Conservation (phyloP, 2,888 invertebrate species). For the Nephrotoma guestfalica region DNA sequence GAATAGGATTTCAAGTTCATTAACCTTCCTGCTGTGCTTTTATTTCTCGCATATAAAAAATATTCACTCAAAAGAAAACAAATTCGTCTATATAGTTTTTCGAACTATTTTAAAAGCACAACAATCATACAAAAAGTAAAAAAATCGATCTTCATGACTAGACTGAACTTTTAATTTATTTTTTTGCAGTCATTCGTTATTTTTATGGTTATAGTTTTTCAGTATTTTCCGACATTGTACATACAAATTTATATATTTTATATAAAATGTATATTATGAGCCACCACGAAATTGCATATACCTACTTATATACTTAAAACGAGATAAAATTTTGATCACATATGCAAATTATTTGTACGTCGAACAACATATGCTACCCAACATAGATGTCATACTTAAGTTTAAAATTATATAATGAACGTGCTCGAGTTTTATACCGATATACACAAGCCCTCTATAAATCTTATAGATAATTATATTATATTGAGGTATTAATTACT, state of each 20-base stretch:
- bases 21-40: background rate
- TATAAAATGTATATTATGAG: too few species aligned
- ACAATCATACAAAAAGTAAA: background rate
- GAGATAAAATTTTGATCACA: background rate
- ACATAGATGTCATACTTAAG: background rate
- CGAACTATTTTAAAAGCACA: background rate
- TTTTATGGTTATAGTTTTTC: background rate
- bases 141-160: background rate
- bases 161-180: background rate
- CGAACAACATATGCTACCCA: background rate
- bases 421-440: background rate
- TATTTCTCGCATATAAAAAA: background rate
- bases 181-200: background rate
- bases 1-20: background rate
- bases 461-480: background rate
- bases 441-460: background rate
- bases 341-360: background rate
- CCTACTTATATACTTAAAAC: background rate
- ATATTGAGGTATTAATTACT: background rate
- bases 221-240: background rate
- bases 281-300: background rate
- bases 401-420: background rate
- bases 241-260: background rate
- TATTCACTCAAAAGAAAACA: background rate
- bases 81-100: background rate